Conservation (phyloP, 2,888 invertebrate species). For the Cheilosia scutellata region DNA sequence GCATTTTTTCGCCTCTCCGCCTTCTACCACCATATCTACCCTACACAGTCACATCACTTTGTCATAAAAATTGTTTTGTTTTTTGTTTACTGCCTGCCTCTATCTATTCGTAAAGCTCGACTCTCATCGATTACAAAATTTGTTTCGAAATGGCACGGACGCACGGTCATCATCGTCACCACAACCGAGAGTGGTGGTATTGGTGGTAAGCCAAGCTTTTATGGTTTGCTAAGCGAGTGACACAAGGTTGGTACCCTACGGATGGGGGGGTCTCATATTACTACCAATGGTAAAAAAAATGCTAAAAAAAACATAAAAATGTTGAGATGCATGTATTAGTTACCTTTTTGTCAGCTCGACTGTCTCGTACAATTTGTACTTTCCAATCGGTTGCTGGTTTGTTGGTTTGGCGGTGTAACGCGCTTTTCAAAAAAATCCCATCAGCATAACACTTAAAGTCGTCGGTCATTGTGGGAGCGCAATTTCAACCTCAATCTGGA, state of each 20-base stretch:
- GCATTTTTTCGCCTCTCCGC: slow-evolving; percentile 17
- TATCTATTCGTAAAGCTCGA: slow-evolving; percentile 53
- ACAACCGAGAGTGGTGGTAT: slow-evolving; percentile 16
- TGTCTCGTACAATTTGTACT: slow-evolving; percentile 71
- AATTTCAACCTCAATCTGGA: slow-evolving; percentile 38
- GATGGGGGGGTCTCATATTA: slow-evolving; percentile 21
- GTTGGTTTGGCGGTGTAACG: slow-evolving; percentile 63
- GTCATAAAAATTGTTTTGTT: slow-evolving; percentile 40
- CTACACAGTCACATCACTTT: slow-evolving; percentile 17
- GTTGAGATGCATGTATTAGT: slow-evolving; percentile 62
- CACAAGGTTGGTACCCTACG: slow-evolving; percentile 39
- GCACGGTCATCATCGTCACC: not conserved
- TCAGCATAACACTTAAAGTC: slow-evolving; percentile 65
- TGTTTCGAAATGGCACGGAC: slow-evolving; percentile 41
- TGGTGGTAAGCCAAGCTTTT: slow-evolving; percentile 51
- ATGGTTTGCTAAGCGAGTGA: slow-evolving; percentile 37
- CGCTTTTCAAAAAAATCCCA: slow-evolving; percentile 66
- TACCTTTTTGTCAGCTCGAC: slow-evolving; percentile 62
- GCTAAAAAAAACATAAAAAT: slow-evolving; percentile 53
- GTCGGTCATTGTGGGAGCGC: slow-evolving; percentile 67
- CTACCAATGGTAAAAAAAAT: slow-evolving; percentile 1
- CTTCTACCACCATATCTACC: not conserved
- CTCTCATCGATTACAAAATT: slow-evolving; percentile 60
- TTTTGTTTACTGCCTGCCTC: slow-evolving; percentile 34
- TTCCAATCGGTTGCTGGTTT: slow-evolving; percentile 76